Evolutionary conservation across 2,113 vertebrate genomes (phyloP), one percentile per base, ranked within the genome.

Genomic region (Pundamilia nyererei): DNA sequence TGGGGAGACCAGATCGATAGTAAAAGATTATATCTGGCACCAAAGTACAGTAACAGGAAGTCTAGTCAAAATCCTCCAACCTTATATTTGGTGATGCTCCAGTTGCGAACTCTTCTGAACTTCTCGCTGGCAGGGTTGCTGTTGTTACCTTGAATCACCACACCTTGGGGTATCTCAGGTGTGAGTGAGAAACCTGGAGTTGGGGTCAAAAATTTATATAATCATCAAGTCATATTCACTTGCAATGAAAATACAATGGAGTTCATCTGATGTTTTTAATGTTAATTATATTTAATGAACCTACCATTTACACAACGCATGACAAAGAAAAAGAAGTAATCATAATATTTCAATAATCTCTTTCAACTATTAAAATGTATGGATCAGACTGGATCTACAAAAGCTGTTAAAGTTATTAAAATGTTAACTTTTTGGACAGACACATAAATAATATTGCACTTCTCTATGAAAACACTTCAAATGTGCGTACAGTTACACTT

Each of bases 21-120:
- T 24, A 26, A 31, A 0, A 3, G 17, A 49, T 54, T 9, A 58
- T 17, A 11, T 13, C 21, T 33, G 15, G 4, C 15, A 54, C 47
- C 21, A 29, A 35, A 81, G 5, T 4, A 38, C 6, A 42, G 6
- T 7, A 7, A 19, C 0, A 33, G 31, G 14, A 80, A 54, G 49
- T 24, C 10, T 14, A 3, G 11, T 45, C 8, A 29, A 35, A 24
- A 38, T 62, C 80, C 56, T 13, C 87, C 88, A 85, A 99, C 98
- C 96, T 98, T 98, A 60, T 98, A 98, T 0, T 97, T 97, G 93
- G 96, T 97, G 94, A 98, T 96, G 83, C 98, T 97, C 98, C 98
- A 99, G 70, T 97, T 97, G 92, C 97, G 97, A 89, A 98, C 97
- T 1, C 96, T 95, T 89, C 98, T 96, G 14, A 99, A 97, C 94